These are phyloP conservation scores for Eurois occulta DNA, from an alignment of 2,888 invertebrate genomes.

Conservation along the genomic window DNA sequence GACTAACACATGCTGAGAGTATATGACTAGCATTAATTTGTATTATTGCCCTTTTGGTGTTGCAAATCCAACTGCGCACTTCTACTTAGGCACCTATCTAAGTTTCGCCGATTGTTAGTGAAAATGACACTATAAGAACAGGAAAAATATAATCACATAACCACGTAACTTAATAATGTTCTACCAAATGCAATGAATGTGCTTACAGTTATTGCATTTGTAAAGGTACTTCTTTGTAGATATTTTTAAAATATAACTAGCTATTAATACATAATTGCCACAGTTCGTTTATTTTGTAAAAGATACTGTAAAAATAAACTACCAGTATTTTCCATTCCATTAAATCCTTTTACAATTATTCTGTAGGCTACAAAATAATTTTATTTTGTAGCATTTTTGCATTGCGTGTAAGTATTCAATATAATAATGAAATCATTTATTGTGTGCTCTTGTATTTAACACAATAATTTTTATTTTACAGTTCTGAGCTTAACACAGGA, in stretches of 20 bases:
- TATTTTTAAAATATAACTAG: background rate
- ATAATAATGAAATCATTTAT: background rate
- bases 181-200: background rate
- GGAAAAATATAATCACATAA: background rate
- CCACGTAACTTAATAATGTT: background rate
- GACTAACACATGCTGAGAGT: background rate
- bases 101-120: background rate
- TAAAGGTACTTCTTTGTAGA: background rate
- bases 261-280: background rate
- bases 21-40: background rate
- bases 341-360: background rate
- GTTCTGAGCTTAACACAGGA: constrained; percentile 68
- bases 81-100: background rate
- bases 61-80: background rate
- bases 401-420: background rate
- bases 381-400: too few relatives aligned
- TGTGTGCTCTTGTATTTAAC: constrained; percentile 35
- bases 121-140: background rate
- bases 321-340: background rate
- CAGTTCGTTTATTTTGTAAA: background rate
- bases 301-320: background rate
- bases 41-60: background rate
- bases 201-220: background rate
- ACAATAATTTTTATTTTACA: constrained; percentile 60
- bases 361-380: too few relatives aligned